Conservation (phyloP, 1,140 invertebrate species). For the Drosophila orena region DNA sequence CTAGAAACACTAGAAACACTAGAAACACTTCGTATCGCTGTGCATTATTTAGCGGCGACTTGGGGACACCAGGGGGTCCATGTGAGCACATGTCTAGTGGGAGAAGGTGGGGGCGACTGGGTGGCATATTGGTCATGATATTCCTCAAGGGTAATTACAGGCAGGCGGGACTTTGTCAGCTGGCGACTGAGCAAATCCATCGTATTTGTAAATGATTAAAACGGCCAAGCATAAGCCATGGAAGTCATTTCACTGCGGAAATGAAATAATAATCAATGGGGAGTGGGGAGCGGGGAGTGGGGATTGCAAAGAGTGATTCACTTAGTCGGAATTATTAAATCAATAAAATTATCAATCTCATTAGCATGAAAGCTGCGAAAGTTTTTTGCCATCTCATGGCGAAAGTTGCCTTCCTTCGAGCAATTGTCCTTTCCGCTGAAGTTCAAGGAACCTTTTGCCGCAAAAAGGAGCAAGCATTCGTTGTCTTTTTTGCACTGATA, state of each 20-base stretch:
- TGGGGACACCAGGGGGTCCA: not conserved
- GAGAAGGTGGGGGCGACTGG: not conserved
- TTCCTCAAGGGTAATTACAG: slow-evolving; percentile 26
- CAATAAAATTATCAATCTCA: slow-evolving; percentile 67
- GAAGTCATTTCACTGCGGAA: slow-evolving; percentile 23
- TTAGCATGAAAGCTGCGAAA: slow-evolving; percentile 34
- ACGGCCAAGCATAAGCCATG: slow-evolving; percentile 24
- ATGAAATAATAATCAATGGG: slow-evolving; percentile 30
- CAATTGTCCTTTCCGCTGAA: slow-evolving; percentile 4
- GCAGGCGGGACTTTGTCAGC: slow-evolving; percentile 25
- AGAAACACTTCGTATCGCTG: slow-evolving; percentile 27
- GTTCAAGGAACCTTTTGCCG: slow-evolving; percentile 38
- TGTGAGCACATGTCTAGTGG: slow-evolving; percentile 17
- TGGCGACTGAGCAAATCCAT: slow-evolving; percentile 21
- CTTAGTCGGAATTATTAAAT: slow-evolving; percentile 57
- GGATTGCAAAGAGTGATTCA: slow-evolving; percentile 27
- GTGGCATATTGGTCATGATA: slow-evolving; percentile 20
- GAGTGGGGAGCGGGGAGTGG: not conserved
- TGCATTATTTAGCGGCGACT: slow-evolving; percentile 48
- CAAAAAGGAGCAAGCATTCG: slow-evolving; percentile 27
- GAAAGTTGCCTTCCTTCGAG: not conserved
- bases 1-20: not conserved
- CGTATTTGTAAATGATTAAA: slow-evolving; percentile 51
- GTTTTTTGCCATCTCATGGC: slow-evolving; percentile 15
- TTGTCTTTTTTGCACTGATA: slow-evolving; percentile 14